These are phyloP conservation scores for Pelvicachromis taeniatus DNA, from an alignment of 2,113 vertebrate species.

Conservation along the genomic window DNA sequence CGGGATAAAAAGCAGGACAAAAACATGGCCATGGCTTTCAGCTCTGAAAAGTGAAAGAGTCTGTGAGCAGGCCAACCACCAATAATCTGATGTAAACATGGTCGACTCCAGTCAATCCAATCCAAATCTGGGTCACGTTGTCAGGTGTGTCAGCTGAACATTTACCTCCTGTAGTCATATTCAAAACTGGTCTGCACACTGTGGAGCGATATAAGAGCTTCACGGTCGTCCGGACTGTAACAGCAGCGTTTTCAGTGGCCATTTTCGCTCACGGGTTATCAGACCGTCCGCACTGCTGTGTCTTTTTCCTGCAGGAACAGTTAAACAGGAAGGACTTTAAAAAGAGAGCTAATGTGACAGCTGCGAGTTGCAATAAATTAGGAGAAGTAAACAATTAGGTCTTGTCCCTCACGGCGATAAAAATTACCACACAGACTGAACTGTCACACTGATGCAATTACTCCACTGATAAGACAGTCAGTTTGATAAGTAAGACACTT, in stretches of 20 bases:
- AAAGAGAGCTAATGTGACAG: background rate
- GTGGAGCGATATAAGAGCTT: background rate
- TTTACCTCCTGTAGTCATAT: background rate
- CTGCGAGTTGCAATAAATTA: background rate
- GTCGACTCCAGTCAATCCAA: background rate
- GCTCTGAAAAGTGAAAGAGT: background rate
- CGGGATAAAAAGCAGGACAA: background rate
- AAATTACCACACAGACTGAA: background rate
- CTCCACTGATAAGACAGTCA: background rate
- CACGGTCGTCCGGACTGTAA: background rate
- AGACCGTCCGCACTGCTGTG: background rate
- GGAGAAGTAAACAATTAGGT: background rate
- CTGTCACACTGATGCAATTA: background rate
- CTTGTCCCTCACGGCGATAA: background rate
- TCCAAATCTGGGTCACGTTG: background rate
- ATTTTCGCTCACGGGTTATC: background rate
- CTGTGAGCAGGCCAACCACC: background rate
- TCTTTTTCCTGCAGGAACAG: background rate
- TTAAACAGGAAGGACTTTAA: background rate
- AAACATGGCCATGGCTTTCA: background rate
- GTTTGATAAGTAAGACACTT: background rate
- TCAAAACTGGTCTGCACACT: background rate
- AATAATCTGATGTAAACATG: background rate
- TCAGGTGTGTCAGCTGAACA: background rate
- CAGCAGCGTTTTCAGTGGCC: no score